Evolutionary conservation across 2,113 vertebrate species (phyloP), one percentile per base, ranked within the genome.

Genomic region (Cyanocitta stelleri): DNA sequence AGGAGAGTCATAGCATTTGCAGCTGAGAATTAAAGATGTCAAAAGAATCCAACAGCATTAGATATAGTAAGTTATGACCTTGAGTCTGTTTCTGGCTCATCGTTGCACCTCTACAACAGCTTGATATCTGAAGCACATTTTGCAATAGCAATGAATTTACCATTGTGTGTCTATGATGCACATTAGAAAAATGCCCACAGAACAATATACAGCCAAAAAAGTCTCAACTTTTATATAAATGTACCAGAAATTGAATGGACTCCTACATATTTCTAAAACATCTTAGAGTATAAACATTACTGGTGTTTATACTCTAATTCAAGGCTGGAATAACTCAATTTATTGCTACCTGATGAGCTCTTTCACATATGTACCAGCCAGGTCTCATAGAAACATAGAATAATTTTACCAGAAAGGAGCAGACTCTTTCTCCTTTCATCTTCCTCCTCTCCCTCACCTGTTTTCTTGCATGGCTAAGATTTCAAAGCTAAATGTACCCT

Each of bases 141-240:
- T 76, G 11, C 44, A 68, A 6, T 2, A 43, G 29, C 35, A n/a
- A 17, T 39, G 48, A 10, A 17, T 69, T 66, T 15, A 22, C 41
- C 10, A 5, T 19, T 39, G 5, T 3, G 0, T 9, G 11, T 32
- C 52, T 68, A 20, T 18, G 4, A 27, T 2, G 16, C 29, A 29
- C 23, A 20, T 10, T 8, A 84, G 29, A 24, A 63, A 56, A 77
- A 48, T 33, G 7, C 18, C 27, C 46, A 51, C 14, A 52, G 26
- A 77, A 16, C 1, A 61, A 46, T 0, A 39, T 1, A 20, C 2
- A 16, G 41, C 10, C 3, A 43, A 51, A 64, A 62, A 35, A 48
- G 9, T 30, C 46, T 58, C 11, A 6, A 29, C 12, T 64, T 83
- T 49, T 12, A 1, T 10, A 13, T 12, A 67, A 75, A 76, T 2